phyloP scores from a whole-genome alignment of 2,888 invertebrate genomes.

The Drosophila mercatorum region DNA sequence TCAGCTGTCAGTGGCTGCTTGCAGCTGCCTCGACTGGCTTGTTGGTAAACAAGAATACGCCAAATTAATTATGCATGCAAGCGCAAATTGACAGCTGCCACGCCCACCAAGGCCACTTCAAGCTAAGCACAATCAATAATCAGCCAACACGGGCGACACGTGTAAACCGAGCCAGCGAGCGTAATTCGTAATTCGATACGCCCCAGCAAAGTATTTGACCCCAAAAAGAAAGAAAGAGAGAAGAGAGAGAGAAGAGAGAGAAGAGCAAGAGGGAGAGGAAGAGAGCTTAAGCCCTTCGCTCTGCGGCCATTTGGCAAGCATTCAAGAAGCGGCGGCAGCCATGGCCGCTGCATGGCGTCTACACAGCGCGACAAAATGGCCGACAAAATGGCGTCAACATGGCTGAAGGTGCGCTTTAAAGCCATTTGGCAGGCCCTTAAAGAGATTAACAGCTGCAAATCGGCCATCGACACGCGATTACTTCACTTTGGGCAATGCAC shows the following conservation, averaged over 20 bases:
- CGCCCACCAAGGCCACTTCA: constrained; percentile 23
- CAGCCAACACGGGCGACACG: constrained; percentile 4
- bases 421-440: constrained; percentile 17
- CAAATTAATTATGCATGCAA: constrained; percentile 57
- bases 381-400: constrained; percentile 62
- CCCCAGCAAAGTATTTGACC: constrained; percentile 58
- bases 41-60: constrained; percentile 20
- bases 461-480: constrained; percentile 24
- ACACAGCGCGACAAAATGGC: constrained; percentile 65
- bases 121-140: constrained; percentile 61
- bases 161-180: constrained; percentile 38
- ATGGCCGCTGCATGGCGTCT: constrained; percentile 68
- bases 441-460: constrained; percentile 31
- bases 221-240: constrained; percentile 14
- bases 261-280: no score
- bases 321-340: constrained; percentile 50
- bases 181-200: constrained; percentile 46
- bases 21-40: constrained; percentile 6
- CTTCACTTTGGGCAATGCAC: background rate
- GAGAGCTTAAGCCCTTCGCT: constrained; percentile 9
- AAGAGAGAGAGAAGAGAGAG: background rate
- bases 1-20: constrained; percentile 18
- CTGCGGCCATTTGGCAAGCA: constrained; percentile 67
- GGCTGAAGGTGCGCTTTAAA: constrained; percentile 47
- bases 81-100: constrained; percentile 62